Evolutionary conservation across 2,888 invertebrate genomes (phyloP).

Genomic region (Plebejus melissa): DNA sequence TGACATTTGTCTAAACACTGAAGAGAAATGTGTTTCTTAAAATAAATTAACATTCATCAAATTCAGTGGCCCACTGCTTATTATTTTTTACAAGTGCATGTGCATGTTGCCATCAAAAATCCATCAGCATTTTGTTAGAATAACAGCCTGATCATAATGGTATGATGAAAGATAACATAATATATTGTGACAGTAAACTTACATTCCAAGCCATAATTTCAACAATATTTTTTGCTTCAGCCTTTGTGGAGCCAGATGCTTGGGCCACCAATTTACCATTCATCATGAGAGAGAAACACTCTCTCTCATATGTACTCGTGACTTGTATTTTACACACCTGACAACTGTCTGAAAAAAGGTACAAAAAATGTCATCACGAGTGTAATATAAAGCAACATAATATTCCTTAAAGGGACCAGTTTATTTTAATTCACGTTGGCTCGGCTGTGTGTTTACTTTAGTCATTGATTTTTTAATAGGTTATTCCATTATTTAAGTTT

Average conservation of each 20-base stretch:
- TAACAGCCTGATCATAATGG: no score
- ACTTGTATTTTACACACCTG: constrained; percentile 48
- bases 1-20: no score
- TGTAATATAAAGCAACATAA: background rate
- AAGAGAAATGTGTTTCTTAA: no score
- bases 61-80: no score
- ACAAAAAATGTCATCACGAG: background rate
- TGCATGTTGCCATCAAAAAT: no score
- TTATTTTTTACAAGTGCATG: no score
- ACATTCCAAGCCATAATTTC: constrained; percentile 62
- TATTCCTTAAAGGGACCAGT: no score
- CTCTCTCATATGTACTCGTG: constrained; percentile 42
- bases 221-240: constrained; percentile 47
- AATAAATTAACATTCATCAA: no score
- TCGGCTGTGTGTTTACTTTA: background rate
- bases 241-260: constrained; percentile 45
- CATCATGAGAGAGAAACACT: constrained; percentile 43
- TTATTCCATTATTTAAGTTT: background rate
- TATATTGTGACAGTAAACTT: constrained; percentile 39
- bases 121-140: no score
- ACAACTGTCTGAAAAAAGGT: constrained; percentile 55
- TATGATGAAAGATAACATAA: no score
- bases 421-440: no score
- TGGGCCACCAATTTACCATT: constrained; percentile 49
- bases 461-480: background rate